A percentile compares a stretch with the other conserved stretches of the same genome.
Conservation (phyloP, 2,797 vertebrate genomes). For the Lerista edwardsae region DNA sequence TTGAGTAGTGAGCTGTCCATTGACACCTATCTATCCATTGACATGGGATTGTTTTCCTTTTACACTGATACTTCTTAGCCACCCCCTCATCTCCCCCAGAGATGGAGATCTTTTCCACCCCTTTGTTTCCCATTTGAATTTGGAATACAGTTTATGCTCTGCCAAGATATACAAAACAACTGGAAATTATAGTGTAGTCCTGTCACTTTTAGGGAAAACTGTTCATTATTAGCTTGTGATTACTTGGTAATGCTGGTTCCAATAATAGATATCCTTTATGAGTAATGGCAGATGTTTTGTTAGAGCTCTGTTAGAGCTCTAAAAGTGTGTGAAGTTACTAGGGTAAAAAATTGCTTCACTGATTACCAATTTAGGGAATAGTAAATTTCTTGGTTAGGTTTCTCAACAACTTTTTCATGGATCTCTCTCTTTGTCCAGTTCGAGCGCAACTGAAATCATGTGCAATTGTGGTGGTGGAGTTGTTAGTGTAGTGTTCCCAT, state of each 20-base stretch:
- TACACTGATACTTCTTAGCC: not conserved
- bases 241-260: constrained; percentile 12
- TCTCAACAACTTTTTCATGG: not conserved
- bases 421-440: not conserved
- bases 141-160: not conserved
- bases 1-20: not conserved
- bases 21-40: not conserved
- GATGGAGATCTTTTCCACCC: not conserved
- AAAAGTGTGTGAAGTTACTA: constrained; percentile 27
- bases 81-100: not conserved
- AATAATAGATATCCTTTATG: constrained; percentile 37
- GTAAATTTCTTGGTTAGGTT: not conserved
- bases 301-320: constrained; percentile 28
- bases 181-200: constrained; percentile 33
- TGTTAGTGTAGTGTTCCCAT: not conserved
- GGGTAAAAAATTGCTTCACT: constrained; percentile 9
- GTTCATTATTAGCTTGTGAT: constrained; percentile 25
- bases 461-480: too few species aligned
- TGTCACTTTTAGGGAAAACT: constrained; percentile 27
- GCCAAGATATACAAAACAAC: constrained; percentile 24
- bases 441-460: too few species aligned
- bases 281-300: constrained; percentile 33
- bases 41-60: not conserved
- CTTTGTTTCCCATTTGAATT: not conserved
- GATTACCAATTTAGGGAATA: not conserved